Evolutionary conservation across 2,797 vertebrate species (phyloP).

Genomic region (Parauchenoglanis ngamensis): DNA sequence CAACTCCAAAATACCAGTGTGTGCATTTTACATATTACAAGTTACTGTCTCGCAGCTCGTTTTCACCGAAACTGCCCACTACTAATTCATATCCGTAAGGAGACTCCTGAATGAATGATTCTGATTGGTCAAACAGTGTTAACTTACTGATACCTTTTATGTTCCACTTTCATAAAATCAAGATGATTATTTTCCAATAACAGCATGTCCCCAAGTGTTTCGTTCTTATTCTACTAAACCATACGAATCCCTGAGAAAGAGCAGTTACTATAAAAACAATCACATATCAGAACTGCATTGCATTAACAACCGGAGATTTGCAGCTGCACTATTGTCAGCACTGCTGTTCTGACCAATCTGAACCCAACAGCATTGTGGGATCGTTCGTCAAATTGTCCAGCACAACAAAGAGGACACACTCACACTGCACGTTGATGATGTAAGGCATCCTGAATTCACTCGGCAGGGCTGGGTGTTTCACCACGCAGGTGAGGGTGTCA

Average conservation of each 20-base stretch:
- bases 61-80: not conserved
- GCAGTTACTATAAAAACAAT: not conserved
- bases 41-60: not conserved
- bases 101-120: not conserved
- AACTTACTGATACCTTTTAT: not conserved
- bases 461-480: slow-evolving; percentile 90
- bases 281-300: not conserved
- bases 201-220: not conserved
- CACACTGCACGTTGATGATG: slow-evolving; percentile 91
- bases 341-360: not conserved
- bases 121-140: not conserved
- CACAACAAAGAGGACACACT: slow-evolving; percentile 64
- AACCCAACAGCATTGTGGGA: not conserved
- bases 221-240: not conserved
- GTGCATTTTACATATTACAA: not conserved
- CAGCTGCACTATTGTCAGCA: not conserved
- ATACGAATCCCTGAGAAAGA: not conserved
- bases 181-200: not conserved
- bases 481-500: slow-evolving; percentile 86
- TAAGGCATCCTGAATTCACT: slow-evolving; percentile 87
- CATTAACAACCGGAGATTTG: not conserved
- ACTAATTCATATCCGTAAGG: not conserved
- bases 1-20: not conserved
- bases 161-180: not conserved
- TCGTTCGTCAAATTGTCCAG: not conserved